Base-by-base conservation (phyloP, 2,797 vertebrate genomes). In the Rhinella marina region DNA sequence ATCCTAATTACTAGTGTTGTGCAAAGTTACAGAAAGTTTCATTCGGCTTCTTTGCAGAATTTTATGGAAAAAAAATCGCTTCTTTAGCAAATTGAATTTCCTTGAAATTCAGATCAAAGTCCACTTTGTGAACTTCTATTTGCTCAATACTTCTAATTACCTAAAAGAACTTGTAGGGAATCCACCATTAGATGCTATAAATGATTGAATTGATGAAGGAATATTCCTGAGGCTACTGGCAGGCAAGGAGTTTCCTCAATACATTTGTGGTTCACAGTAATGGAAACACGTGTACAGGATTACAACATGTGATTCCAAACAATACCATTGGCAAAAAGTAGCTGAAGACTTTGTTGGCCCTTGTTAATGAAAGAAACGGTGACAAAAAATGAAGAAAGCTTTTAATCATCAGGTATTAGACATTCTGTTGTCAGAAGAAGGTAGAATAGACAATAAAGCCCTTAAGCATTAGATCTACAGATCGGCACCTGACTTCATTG, bases 151-250 rank as follows among this genome's bases (percentile, higher is more conserved):
- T 62, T 13, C 16, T 78, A 25, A 19, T 29, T 57, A 57, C 16
- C 54, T 29, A 21, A 32, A 32, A 79, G 16, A 48, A 80, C 59
- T 61, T 57, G 54, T 11, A 27, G 77, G 50, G 17, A 80, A 32
- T 27, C 27, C 8, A 6, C 27, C 52, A 32, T 59, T 21, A 12
- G 8, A 59, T 59, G 25, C 21, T 16, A 79, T 27, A 57, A 32
- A 79, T 27, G 16, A 32, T 61, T 29, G 27, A 61, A 13, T 21
- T 32, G 27, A 8, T 61, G 2, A 23, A 61, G 56, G 29, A 81
- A 61, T 57, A 23, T 41, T n/a, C 78, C 78, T 48, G 78, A 41
- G 78, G 78, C 78, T 81, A 61, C 78, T 81, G 78, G 56, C 78
- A 81, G 29, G 13, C 27, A 59, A 41, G 48, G 23, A 1, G 17